These are phyloP conservation scores for Rhyacophila brunnea DNA, from an alignment of 1,140 invertebrate species.

Conservation along the genomic window DNA sequence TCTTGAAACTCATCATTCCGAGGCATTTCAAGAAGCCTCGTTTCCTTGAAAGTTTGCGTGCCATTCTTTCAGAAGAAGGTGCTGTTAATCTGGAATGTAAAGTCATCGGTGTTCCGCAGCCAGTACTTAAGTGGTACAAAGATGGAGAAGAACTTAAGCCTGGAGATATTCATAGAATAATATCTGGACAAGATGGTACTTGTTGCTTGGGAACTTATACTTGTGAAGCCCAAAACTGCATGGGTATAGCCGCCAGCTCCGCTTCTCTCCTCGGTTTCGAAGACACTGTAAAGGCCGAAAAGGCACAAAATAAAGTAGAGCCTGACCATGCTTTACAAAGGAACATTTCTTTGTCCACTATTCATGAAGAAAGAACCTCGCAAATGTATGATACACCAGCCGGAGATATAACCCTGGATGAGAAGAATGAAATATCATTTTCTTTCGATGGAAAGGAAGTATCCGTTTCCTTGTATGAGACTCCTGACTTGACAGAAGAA, in stretches of 20 bases:
- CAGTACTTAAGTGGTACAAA: conserved; percentile 87
- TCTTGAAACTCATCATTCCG: conserved; percentile 80
- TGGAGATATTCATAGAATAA: conserved; percentile 87
- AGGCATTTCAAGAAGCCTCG: conserved; percentile 84
- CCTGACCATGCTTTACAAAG: conserved; percentile 59
- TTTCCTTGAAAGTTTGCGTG: conserved; percentile 80
- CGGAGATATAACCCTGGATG: conserved; percentile 74
- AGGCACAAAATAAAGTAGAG: conserved; percentile 54
- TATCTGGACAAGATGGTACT: conserved; percentile 83
- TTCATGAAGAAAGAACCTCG: conserved; percentile 86
- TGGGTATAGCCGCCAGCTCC: conserved; percentile 85
- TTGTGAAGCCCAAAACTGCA: conserved; percentile 90
- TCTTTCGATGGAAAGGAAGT: conserved; percentile 90
- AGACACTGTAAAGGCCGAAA: conserved; percentile 61
- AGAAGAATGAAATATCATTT: conserved; percentile 81
- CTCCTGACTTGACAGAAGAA: conserved; percentile 86
- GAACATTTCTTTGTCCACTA: conserved; percentile 82
- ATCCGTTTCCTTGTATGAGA: conserved; percentile 87
- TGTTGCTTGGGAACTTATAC: conserved; percentile 91
- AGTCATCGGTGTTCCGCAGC: conserved; percentile 89
- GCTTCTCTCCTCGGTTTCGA: conserved; percentile 86
- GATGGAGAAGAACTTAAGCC: conserved; percentile 85
- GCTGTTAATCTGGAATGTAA: conserved; percentile 91
- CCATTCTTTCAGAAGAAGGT: conserved; percentile 81
- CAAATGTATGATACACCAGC: conserved; percentile 80